phyloP scores from a whole-genome alignment of 2,797 vertebrate genomes.

The Brachymystax lenok region DNA sequence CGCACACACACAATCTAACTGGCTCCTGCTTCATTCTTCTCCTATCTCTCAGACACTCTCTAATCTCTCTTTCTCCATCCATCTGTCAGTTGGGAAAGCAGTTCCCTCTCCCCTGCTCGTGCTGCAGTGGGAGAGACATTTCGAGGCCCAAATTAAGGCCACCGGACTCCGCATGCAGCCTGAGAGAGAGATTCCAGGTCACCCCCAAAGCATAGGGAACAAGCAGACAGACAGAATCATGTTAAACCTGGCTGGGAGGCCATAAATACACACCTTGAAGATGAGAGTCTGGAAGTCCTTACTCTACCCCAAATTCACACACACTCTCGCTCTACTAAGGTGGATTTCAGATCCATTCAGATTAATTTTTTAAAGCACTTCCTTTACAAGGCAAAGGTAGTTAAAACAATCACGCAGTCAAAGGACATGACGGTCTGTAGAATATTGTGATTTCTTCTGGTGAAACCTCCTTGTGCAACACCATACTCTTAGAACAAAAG shows the following conservation, averaged over 20 bases:
- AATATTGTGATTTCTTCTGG: not conserved
- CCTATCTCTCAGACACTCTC: not conserved
- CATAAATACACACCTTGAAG: not conserved
- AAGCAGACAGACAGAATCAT: not conserved
- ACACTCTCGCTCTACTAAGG: not conserved
- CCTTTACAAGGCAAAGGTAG: not conserved
- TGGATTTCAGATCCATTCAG: not conserved
- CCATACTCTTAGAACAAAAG: too few relatives aligned
- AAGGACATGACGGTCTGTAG: not conserved
- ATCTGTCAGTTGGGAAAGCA: conserved; percentile 20
- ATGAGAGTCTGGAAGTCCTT: too few relatives aligned
- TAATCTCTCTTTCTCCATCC: not conserved
- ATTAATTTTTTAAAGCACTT: not conserved
- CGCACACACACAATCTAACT: not conserved
- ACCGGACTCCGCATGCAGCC: conserved; percentile 19
- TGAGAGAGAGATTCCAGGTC: conserved; percentile 26
- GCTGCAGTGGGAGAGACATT: conserved; percentile 35
- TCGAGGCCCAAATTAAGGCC: conserved; percentile 41
- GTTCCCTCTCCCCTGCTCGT: conserved; percentile 7
- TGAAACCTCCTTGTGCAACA: not conserved
- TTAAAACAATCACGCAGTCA: not conserved
- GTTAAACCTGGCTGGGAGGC: conserved; percentile 30
- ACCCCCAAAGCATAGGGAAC: conserved; percentile 21
- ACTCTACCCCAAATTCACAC: too few relatives aligned
- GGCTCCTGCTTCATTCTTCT: not conserved